Conservation (phyloP, 2,113 vertebrate species). For the Lipotes vexillifer region DNA sequence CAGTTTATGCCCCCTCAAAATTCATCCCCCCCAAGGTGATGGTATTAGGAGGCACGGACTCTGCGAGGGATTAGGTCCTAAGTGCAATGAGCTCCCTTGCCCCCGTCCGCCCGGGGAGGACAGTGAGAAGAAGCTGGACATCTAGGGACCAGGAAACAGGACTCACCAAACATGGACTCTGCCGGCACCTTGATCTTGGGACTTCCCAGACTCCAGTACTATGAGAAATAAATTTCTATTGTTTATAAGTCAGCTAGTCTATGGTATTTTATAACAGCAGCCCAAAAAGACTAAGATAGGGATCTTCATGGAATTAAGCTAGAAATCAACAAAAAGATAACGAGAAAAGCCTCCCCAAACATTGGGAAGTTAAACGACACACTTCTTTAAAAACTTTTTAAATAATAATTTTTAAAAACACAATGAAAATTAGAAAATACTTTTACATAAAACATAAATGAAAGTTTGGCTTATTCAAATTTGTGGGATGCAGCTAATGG, state of each 20-base stretch:
- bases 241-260: not conserved
- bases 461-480: not conserved
- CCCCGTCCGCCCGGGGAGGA: not conserved
- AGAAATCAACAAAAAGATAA: not conserved
- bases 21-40: rapidly evolving
- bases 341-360: not conserved
- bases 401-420: not conserved
- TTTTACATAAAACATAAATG: not conserved
- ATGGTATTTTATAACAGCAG: not conserved
- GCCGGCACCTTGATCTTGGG: not conserved
- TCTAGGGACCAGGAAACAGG: not conserved
- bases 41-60: not conserved
- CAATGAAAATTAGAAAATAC: not conserved
- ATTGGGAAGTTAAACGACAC: not conserved
- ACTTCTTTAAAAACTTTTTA: not conserved
- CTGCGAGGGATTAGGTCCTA: too few relatives aligned
- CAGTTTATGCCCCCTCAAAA: not conserved
- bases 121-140: not conserved
- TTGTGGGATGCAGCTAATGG: not conserved
- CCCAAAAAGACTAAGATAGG: not conserved
- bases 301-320: not conserved
- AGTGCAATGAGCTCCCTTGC: too few relatives aligned
- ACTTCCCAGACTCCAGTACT: not conserved
- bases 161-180: not conserved
- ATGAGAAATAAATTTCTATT: not conserved